Evolutionary conservation across 2,797 vertebrate species (phyloP), one percentile per base, ranked within the genome.

Genomic region (Sternarchorhynchus goeldii): DNA sequence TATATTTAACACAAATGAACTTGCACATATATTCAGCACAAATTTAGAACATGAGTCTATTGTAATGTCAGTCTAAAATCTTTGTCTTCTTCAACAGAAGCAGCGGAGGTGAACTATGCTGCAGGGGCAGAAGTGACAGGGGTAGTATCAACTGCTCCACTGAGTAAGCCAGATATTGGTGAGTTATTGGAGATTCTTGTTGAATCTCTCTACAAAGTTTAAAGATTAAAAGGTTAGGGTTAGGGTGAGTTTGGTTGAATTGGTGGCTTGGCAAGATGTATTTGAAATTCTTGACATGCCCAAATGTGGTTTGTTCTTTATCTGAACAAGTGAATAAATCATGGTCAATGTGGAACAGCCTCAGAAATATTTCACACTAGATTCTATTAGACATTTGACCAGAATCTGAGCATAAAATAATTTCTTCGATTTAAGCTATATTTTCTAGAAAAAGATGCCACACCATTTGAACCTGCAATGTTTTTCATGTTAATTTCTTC

Each of bases 111-210:
- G 10, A 87, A 80, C 17, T 31, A 82, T 32, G 75, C 67, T 29
- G 76, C 85, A 3, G 86, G 75, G 16, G 75, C 77, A 16, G 63
- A 86, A 77, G 65, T 87, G 73, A 89, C 89, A 70, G 84, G 88
- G 31, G 84, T 91, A 85, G 87, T 92, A 85, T 92, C 84, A 59
- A 85, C 93, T 0, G 86, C 93, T 50, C 94, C 94, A 0, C 81
- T 95, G 90, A 91, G 93, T 74, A 89, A 84, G 73, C 92, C 93
- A 0, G 88, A 94, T 65, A 91, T 77, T 31, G 93, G 97, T 99
- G 86, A 94, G 95, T 89, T 6, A 77, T 41, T 25, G 41, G 65
- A 10, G 65, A 12, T 36, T 73, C 29, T 34, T 21, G 0, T 67
- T 5, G 6, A 45, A 6, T 2, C 34, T 45, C 64, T 50, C 14